Evolutionary conservation across 2,888 invertebrate genomes (phyloP).

Genomic region (Calameuta filiformis): DNA sequence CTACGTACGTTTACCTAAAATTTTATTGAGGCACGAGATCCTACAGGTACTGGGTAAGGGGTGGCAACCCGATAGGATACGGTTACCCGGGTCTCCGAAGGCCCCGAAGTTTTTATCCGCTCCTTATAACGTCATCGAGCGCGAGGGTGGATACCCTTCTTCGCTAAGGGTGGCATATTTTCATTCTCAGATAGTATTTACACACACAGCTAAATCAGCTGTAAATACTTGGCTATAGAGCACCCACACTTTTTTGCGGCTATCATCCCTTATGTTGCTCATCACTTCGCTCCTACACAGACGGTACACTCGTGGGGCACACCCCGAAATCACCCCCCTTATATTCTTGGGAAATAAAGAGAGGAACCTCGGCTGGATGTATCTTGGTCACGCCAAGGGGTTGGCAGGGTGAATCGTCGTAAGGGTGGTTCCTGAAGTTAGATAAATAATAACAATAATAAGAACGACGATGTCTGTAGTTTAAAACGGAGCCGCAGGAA

Average conservation of each 20-base stretch:
- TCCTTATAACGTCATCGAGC: constrained; percentile 12
- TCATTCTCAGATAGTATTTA: constrained; percentile 23
- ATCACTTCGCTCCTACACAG: background rate
- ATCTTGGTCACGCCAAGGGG: constrained; percentile 12
- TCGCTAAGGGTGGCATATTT: constrained; percentile 28
- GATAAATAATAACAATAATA: too few species aligned
- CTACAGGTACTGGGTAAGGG: background rate
- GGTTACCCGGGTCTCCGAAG: constrained; percentile 9
- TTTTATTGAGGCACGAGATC: background rate
- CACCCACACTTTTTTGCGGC: background rate
- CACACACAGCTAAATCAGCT: background rate
- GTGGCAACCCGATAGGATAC: constrained; percentile 31
- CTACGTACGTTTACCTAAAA: background rate
- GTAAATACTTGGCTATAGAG: background rate
- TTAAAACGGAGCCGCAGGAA: background rate
- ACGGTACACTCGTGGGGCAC: background rate
- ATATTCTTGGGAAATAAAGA: background rate
- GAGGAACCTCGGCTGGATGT: constrained; percentile 2
- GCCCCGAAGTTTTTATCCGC: constrained; percentile 10
- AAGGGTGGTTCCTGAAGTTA: background rate
- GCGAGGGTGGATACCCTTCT: background rate
- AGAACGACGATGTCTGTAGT: background rate
- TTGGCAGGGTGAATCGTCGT: background rate
- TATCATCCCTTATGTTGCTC: background rate
- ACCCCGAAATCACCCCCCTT: background rate